Evolutionary conservation across 2,113 vertebrate genomes (phyloP).

Genomic region (Genyomyrus donnyi): DNA sequence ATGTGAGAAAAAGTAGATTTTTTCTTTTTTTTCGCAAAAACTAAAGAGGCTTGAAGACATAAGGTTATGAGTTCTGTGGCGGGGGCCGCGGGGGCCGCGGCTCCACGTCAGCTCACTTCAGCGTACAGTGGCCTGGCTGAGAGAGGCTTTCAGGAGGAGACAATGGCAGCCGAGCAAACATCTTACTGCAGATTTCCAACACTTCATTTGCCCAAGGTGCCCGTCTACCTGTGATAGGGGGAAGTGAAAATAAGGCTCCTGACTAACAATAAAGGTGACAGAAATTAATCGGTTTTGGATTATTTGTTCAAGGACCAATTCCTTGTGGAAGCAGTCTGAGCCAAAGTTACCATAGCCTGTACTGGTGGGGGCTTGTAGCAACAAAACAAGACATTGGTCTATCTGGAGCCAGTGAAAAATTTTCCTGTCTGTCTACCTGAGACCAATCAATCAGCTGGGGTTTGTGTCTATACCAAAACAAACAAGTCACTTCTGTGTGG

Average conservation of each 20-base stretch:
- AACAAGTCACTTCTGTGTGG: neutral
- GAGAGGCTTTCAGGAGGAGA: neutral
- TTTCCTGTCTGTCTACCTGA: neutral
- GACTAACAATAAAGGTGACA: neutral
- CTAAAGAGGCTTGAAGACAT: neutral
- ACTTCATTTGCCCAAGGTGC: neutral
- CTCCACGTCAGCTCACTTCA: neutral
- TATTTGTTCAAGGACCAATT: neutral
- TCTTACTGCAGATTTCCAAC: neutral
- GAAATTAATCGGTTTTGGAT: neutral
- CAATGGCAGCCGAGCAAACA: neutral
- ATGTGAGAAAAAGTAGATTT: neutral
- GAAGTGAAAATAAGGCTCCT: neutral
- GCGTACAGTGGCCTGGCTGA: neutral
- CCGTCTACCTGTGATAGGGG: neutral
- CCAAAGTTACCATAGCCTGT: neutral
- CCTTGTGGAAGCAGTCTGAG: neutral
- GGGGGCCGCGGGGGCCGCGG: too few species aligned
- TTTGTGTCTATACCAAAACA: neutral
- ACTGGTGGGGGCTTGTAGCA: neutral
- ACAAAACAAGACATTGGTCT: neutral
- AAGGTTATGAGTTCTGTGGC: neutral
- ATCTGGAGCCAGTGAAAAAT: neutral
- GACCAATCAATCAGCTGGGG: neutral
- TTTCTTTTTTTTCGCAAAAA: neutral